These are phyloP conservation scores for Heptranchias perlo DNA, from an alignment of 2,113 vertebrate genomes.

Conservation along the genomic window DNA sequence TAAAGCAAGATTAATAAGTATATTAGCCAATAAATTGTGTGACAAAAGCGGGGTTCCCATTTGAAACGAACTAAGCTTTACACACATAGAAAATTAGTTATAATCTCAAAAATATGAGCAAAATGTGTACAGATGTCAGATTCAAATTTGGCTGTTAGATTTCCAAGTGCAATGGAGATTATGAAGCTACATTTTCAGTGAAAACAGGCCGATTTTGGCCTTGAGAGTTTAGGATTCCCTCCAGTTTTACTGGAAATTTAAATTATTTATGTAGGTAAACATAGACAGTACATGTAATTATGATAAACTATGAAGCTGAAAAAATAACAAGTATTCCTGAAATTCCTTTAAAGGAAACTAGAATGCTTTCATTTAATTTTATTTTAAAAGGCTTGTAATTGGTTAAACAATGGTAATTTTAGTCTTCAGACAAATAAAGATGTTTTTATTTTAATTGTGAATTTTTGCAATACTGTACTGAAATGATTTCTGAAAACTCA, in stretches of 20 bases:
- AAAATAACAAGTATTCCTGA: not conserved
- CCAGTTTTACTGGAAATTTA: not conserved
- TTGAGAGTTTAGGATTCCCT: not conserved
- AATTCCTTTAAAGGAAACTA: not conserved
- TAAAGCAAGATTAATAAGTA: not conserved
- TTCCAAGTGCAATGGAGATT: not conserved
- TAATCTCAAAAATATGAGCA: not conserved
- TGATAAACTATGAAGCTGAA: not conserved
- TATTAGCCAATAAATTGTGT: not conserved
- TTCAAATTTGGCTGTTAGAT: not conserved
- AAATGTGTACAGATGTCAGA: not conserved
- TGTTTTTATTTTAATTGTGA: not conserved
- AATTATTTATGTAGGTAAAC: not conserved
- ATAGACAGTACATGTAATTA: not conserved
- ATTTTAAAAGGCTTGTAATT: not conserved
- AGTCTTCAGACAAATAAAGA: not conserved
- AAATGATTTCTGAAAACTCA: not conserved
- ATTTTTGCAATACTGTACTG: not conserved
- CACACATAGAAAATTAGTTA: not conserved
- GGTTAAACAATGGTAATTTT: not conserved
- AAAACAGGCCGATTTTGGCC: not conserved
- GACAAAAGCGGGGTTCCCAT: not conserved
- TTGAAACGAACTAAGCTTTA: not conserved
- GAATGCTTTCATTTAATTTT: not conserved
- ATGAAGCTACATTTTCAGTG: not conserved